A percentile compares a stretch with the other conserved stretches of the same genome.
These are phyloP conservation scores for Ctenoplectra terminalis DNA, from an alignment of 1,140 invertebrate genomes.

Conservation along the genomic window DNA sequence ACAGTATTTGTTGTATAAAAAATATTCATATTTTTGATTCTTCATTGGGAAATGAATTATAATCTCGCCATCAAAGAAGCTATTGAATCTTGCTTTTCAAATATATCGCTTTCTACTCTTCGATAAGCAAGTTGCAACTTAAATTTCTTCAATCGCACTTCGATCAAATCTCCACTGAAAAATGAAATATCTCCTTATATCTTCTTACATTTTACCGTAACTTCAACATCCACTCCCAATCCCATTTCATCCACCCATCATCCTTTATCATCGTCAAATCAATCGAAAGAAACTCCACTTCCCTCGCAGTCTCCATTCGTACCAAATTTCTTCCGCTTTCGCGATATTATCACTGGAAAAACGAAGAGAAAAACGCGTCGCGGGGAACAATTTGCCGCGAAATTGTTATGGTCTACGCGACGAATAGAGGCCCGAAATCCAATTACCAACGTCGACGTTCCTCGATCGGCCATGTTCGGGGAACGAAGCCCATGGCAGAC, in stretches of 20 bases:
- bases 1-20: too few relatives aligned
- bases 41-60: too few relatives aligned
- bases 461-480: not conserved
- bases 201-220: too few relatives aligned
- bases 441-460: conserved; percentile 11
- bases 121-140: too few relatives aligned
- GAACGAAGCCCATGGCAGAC: not conserved
- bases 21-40: too few relatives aligned
- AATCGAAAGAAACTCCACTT: not conserved
- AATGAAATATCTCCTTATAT: too few relatives aligned
- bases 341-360: not conserved
- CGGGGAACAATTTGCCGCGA: conserved; percentile 2
- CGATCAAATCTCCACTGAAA: too few relatives aligned
- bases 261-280: not conserved
- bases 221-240: too few relatives aligned
- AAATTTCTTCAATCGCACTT: too few relatives aligned
- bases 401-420: conserved; percentile 2
- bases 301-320: not conserved
- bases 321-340: not conserved
- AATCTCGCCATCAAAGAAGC: too few relatives aligned
- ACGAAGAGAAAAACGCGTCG: not conserved
- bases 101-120: too few relatives aligned
- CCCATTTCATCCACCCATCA: not conserved
- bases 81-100: too few relatives aligned
- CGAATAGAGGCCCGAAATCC: not conserved